Base-by-base conservation (phyloP, 2,113 vertebrate genomes). In the Piprites chloris region DNA sequence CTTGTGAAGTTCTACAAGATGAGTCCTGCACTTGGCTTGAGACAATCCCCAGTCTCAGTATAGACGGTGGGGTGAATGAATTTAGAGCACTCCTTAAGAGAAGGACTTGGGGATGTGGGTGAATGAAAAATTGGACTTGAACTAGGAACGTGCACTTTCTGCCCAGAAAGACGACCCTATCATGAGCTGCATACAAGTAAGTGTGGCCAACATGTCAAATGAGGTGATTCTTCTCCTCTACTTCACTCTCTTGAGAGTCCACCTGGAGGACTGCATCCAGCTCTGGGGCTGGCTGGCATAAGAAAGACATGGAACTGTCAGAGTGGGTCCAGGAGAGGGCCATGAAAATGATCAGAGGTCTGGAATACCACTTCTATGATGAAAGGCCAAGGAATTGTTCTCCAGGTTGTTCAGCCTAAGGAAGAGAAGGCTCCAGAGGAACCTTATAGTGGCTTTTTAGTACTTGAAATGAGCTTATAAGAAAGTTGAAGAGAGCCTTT, bases 201-300 rank as follows among this genome's bases (percentile, higher is more conserved):
- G 9, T 1, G 0, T 18, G 47, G 6, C 22, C n/a, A n/a, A 5
- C 19, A 37, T 42, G 14, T 63, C 4, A 5, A 72, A 26, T 5
- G 14, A 86, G 30, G 1, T 37, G 9, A 63, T 58, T 37, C 5
- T 82, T 17, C 5, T 2, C 9, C 21, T 82, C n/a, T 42, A 9
- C 12, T 63, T 19, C 22, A 14, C 11, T 61, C 23, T 24, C 58
- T 24, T 39, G n/a, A 46, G 46, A 61, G 1, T 74, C 24, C n/a
- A 35, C 16, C 41, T 41, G 42, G 13, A 82, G 28, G 49, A 59
- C 14, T 53, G 12, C 9, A 4, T 69, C 53, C n/a, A 39, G 11
- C 7, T n/a, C 56, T 55, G 7, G 11, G 13, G 2, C 15, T 18
- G 4, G 5, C 18, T 52, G 55, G 24, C 37, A 37, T 19, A 56